A percentile compares a stretch with the other conserved stretches of the same genome.
Evolutionary conservation across 2,888 invertebrate species (phyloP).

Genomic region (Agapostemon virescens): DNA sequence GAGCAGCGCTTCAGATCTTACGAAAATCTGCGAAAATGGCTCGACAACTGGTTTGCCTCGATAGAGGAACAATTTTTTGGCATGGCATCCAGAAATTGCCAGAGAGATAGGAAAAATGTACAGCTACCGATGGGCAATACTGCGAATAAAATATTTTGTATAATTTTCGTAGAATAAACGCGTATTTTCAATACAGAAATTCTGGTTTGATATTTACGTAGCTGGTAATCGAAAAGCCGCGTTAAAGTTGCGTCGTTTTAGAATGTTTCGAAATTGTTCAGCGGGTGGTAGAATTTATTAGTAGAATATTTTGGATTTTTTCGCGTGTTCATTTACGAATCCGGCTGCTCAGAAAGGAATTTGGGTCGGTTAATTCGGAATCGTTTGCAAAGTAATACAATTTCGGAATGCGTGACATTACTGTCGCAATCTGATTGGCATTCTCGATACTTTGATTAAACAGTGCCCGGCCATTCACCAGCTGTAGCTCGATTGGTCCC

Average conservation of each 20-base stretch:
- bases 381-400: conserved; percentile 8
- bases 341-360: neutral
- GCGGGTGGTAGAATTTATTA: neutral
- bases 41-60: too few species aligned
- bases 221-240: neutral
- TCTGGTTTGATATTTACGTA: too few species aligned
- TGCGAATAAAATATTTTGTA: too few species aligned
- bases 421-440: conserved; percentile 6
- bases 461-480: neutral
- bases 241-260: neutral
- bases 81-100: too few species aligned
- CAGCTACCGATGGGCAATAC: too few species aligned
- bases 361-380: neutral
- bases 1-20: too few species aligned
- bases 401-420: neutral
- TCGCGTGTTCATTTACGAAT: neutral
- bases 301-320: neutral
- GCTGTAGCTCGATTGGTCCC: conserved; percentile 1
- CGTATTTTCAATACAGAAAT: too few species aligned
- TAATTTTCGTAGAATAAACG: too few species aligned
- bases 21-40: too few species aligned
- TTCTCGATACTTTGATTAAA: conserved; percentile 21
- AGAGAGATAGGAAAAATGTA: too few species aligned
- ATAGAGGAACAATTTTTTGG: too few species aligned
- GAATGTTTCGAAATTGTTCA: neutral